These are phyloP conservation scores for Andinoacara biseriatus DNA, from an alignment of 2,113 vertebrate species.

Conservation along the genomic window DNA sequence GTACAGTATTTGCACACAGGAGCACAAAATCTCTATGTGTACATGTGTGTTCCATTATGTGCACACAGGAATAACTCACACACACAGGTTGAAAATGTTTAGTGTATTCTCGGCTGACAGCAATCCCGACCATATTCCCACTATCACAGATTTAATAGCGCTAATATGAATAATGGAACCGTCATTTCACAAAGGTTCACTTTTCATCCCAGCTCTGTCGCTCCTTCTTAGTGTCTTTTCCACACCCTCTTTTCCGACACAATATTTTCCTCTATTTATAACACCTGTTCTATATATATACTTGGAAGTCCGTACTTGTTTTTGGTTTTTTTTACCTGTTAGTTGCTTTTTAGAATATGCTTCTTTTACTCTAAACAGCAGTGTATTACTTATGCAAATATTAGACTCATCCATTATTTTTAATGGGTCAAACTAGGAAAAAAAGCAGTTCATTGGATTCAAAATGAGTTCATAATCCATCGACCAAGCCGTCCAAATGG, in stretches of 20 bases:
- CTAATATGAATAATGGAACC: slow-evolving; percentile 54
- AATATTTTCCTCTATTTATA: background rate
- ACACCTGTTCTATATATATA: background rate
- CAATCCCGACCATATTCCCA: background rate
- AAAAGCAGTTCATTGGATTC: background rate
- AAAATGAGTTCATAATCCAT: background rate
- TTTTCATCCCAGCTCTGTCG: background rate
- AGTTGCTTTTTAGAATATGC: background rate
- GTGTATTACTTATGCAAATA: background rate
- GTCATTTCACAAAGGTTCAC: slow-evolving; percentile 25
- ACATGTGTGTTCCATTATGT: background rate
- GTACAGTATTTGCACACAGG: background rate
- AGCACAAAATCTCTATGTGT: background rate
- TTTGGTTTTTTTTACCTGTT: background rate
- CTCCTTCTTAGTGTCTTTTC: slow-evolving; percentile 4
- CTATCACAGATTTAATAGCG: slow-evolving; percentile 39
- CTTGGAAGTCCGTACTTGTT: background rate
- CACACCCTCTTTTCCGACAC: background rate
- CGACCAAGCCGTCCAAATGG: background rate
- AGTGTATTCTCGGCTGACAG: slow-evolving; percentile 7
- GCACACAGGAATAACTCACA: slow-evolving; percentile 7
- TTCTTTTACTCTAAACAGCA: background rate
- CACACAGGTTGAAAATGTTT: background rate
- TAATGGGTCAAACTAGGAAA: background rate
- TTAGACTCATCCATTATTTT: background rate